phyloP scores from a whole-genome alignment of 2,888 invertebrate species.

The Stenurella melanura region DNA sequence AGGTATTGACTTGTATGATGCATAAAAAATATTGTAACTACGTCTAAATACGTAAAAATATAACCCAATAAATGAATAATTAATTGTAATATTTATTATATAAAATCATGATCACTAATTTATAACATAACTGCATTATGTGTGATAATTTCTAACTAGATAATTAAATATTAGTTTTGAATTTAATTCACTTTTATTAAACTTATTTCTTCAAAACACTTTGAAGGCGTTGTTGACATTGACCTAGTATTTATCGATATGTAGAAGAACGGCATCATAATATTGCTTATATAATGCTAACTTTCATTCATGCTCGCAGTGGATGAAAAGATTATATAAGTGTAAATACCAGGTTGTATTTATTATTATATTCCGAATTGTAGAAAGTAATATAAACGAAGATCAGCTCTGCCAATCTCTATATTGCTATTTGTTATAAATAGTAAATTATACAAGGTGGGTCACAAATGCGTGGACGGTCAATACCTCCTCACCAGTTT shows the following conservation, averaged over 20 bases:
- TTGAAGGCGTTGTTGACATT: conserved; percentile 23
- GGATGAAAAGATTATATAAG: not conserved
- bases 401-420: not conserved
- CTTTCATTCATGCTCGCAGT: conserved; percentile 19
- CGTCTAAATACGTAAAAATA: too few species aligned
- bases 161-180: not conserved
- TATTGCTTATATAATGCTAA: not conserved
- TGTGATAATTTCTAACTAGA: not conserved
- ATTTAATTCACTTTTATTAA: not conserved
- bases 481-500: too few species aligned
- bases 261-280: conserved; percentile 12
- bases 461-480: too few species aligned
- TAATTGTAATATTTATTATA: too few species aligned
- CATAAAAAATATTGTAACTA: too few species aligned
- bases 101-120: too few species aligned
- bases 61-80: too few species aligned
- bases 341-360: not conserved
- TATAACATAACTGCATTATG: not conserved
- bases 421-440: not conserved
- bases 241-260: conserved; percentile 21
- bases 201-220: not conserved
- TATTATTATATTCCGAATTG: not conserved
- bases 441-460: too few species aligned
- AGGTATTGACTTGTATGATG: too few species aligned
- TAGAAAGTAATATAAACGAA: not conserved